phyloP scores from a whole-genome alignment of 2,888 invertebrate species.

The Gymnosoma rotundatum region DNA sequence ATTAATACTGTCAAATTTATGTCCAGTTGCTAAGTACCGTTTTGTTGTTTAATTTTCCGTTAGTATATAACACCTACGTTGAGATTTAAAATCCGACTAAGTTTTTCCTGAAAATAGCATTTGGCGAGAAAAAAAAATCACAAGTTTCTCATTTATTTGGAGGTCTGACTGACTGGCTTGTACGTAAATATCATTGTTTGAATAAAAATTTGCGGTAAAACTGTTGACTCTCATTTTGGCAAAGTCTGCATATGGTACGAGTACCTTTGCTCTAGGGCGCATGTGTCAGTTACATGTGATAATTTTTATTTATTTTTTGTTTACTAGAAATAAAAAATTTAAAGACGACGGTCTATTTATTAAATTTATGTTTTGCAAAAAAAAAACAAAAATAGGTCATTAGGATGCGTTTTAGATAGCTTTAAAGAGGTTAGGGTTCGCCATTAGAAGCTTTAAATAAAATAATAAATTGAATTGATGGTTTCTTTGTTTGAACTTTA shows the following conservation, averaged over 20 bases:
- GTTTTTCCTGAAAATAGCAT: conserved; percentile 41
- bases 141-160: conserved; percentile 35
- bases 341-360: background rate
- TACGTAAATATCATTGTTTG: conserved; percentile 8
- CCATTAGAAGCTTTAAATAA: no score
- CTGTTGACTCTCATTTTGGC: conserved; percentile 32
- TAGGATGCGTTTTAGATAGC: conserved; percentile 32
- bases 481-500: no score
- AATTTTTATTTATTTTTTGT: conserved; percentile 13
- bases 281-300: conserved; percentile 64
- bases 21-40: conserved; percentile 51
- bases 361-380: background rate
- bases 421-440: no score
- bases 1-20: conserved; percentile 53
- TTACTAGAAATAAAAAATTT: background rate
- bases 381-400: conserved; percentile 34
- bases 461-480: no score
- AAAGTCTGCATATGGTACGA: conserved; percentile 58
- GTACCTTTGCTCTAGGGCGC: conserved; percentile 34
- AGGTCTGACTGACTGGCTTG: conserved; percentile 4
- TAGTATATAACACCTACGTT: conserved; percentile 56
- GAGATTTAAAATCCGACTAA: conserved; percentile 65
- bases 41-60: conserved; percentile 54
- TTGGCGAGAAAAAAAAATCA: conserved; percentile 9
- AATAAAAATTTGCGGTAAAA: conserved; percentile 66